These are phyloP conservation scores for Lycocerus yunnanus DNA, from an alignment of 2,888 invertebrate species.

Conservation along the genomic window DNA sequence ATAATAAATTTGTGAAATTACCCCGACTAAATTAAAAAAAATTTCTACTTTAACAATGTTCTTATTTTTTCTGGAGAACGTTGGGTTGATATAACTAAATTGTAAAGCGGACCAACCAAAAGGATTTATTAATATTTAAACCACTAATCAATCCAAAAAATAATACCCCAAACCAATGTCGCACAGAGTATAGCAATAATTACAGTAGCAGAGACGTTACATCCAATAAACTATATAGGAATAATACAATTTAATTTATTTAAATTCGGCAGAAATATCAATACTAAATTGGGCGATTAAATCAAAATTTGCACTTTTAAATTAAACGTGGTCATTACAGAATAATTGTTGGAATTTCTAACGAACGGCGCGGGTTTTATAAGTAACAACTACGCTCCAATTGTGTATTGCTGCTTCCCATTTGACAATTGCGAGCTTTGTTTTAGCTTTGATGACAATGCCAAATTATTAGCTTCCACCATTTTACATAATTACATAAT, in stretches of 20 bases:
- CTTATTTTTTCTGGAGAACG: too few relatives aligned
- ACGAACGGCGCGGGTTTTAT: conserved; percentile 29
- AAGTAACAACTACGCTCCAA: background rate
- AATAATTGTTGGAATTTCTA: conserved; percentile 45
- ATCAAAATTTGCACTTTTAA: conserved; percentile 30
- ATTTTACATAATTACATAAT: conserved; percentile 45
- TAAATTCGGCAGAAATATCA: too few relatives aligned
- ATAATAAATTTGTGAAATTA: too few relatives aligned
- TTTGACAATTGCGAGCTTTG: conserved; percentile 45
- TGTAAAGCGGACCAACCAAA: background rate
- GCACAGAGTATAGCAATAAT: too few relatives aligned
- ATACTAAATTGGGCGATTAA: too few relatives aligned
- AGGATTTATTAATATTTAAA: background rate
- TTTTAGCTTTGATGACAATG: conserved; percentile 42
- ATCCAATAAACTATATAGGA: too few relatives aligned
- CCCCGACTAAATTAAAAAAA: too few relatives aligned
- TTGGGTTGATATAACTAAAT: background rate
- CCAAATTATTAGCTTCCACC: conserved; percentile 46
- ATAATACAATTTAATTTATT: too few relatives aligned
- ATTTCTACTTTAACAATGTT: too few relatives aligned
- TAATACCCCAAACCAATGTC: background rate
- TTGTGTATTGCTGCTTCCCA: conserved; percentile 37
- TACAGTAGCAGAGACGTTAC: too few relatives aligned
- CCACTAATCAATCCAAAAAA: background rate
- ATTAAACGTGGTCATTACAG: conserved; percentile 41